These are phyloP conservation scores for Galbula dea DNA, from an alignment of 2,113 vertebrate species.

Conservation along the genomic window DNA sequence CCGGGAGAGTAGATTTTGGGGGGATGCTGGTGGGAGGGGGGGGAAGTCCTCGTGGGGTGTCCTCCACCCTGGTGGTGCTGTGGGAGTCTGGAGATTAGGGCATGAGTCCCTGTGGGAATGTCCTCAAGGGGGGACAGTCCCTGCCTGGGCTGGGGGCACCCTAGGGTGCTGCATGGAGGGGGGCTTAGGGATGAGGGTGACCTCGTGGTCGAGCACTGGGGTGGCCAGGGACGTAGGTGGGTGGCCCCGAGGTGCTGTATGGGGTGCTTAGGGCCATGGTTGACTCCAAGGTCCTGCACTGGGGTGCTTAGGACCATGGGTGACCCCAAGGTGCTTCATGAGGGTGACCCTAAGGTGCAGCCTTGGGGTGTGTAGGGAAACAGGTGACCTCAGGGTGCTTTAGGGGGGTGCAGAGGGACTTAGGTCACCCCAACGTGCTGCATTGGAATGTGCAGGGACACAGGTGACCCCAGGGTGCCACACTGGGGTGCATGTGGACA, in stretches of 20 bases:
- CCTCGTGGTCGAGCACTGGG: neutral
- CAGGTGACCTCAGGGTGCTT: neutral
- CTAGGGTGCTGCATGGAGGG: neutral
- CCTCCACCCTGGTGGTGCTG: neutral
- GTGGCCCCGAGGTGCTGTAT: neutral
- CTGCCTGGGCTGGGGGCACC: neutral
- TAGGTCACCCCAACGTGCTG: fast-evolving
- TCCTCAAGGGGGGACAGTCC: neutral
- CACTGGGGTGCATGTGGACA: fast-evolving
- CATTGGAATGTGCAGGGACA: fast-evolving
- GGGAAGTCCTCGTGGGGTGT: neutral
- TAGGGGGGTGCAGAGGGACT: fast-evolving
- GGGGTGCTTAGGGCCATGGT: too few species aligned
- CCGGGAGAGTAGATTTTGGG: too few species aligned
- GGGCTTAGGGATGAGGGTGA: neutral
- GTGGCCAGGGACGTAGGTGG: too few species aligned
- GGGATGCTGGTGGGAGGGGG: neutral
- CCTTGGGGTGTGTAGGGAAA: neutral
- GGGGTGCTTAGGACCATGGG: fast-evolving
- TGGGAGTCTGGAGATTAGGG: neutral
- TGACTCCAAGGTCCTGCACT: fast-evolving
- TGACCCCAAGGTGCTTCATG: fast-evolving
- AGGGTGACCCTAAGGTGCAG: neutral
- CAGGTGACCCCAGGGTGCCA: neutral
- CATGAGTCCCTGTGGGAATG: neutral